A percentile compares a stretch with the other conserved stretches of the same genome.
phyloP scores from a whole-genome alignment of 2,888 invertebrate genomes.

The Ditula angustiorana region DNA sequence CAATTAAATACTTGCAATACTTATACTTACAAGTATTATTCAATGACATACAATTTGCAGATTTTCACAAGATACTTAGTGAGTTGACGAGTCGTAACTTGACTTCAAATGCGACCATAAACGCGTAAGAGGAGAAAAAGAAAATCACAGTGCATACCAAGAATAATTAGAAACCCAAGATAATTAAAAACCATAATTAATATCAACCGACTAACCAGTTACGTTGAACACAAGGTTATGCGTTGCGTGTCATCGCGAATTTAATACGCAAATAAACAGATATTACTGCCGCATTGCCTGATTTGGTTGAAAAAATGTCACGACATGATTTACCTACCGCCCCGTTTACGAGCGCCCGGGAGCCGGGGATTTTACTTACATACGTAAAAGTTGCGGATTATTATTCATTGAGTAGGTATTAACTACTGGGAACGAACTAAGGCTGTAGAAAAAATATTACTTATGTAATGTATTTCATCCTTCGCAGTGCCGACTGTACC shows the following conservation, averaged over 20 bases:
- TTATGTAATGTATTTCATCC: no score
- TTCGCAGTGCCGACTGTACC: no score
- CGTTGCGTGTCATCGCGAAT: constrained; percentile 62
- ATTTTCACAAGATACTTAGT: no score
- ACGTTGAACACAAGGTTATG: constrained; percentile 50
- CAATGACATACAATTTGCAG: no score
- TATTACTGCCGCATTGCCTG: constrained; percentile 50
- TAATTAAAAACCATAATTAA: constrained; percentile 15
- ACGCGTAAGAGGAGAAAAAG: no score
- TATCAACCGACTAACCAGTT: constrained; percentile 11
- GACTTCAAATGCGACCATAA: no score
- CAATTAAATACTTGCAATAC: no score
- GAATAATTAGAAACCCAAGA: background rate
- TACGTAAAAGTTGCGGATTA: constrained; percentile 4
- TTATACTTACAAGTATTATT: no score
- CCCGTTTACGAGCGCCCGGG: constrained; percentile 41
- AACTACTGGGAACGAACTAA: background rate
- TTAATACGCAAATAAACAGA: constrained; percentile 54
- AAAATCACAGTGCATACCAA: no score
- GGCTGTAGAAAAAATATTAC: no score
- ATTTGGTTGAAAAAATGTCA: constrained; percentile 55
- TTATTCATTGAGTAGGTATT: background rate
- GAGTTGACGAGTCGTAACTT: no score
- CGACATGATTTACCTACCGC: constrained; percentile 54
- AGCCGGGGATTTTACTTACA: background rate